phyloP scores from a whole-genome alignment of 2,797 vertebrate genomes.

The Sphenodon punctatus region DNA sequence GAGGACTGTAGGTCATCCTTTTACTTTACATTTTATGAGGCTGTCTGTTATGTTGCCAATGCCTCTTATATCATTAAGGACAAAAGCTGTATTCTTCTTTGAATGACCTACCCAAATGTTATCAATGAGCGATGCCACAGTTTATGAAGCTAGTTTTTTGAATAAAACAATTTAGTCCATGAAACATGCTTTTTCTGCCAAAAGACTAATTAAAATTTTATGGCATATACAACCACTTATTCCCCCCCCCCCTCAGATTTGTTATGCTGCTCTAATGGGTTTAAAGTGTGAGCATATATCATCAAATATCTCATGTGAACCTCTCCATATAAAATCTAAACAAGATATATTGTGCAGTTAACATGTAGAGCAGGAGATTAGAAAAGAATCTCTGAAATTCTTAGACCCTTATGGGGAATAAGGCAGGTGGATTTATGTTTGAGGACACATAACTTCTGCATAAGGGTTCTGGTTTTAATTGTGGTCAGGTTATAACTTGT shows the following conservation, averaged over 20 bases:
- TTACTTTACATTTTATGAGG: not conserved
- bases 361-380: not conserved
- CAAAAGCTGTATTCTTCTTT: not conserved
- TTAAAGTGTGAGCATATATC: not conserved
- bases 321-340: not conserved
- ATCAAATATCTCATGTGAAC: not conserved
- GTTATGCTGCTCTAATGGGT: slow-evolving; percentile 14
- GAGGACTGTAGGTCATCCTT: not conserved
- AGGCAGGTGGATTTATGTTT: not conserved
- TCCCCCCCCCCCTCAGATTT: slow-evolving; percentile 1
- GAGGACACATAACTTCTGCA: not conserved
- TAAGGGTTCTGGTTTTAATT: not conserved
- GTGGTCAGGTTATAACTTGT: not conserved
- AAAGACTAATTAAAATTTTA: slow-evolving; percentile 35
- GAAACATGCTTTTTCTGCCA: not conserved
- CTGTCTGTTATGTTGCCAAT: not conserved
- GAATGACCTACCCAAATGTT: not conserved
- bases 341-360: not conserved
- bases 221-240: not conserved
- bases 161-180: slow-evolving; percentile 34
- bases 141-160: not conserved
- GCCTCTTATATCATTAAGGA: not conserved
- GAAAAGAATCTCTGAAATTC: not conserved
- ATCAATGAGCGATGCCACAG: not conserved
- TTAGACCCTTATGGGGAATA: not conserved